Evolutionary conservation across 1,140 invertebrate species (phyloP).

Genomic region (Drosophila jambulina): DNA sequence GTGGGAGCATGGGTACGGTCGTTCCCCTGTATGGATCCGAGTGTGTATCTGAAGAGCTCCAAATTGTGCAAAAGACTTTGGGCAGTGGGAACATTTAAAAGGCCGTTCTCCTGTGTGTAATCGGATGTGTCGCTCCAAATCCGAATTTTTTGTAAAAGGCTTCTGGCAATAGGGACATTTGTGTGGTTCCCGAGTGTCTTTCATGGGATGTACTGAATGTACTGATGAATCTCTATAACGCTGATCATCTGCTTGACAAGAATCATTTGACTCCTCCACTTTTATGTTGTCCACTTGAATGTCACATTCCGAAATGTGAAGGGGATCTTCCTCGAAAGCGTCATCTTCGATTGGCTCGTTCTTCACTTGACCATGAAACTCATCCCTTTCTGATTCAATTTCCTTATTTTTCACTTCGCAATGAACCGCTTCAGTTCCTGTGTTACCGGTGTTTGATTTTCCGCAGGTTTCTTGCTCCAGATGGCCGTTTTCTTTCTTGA

Average conservation of each 20-base stretch:
- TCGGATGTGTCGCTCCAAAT: background rate
- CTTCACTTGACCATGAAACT: background rate
- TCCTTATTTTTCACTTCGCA: background rate
- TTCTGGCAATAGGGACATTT: background rate
- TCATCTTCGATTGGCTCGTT: slow-evolving; percentile 5
- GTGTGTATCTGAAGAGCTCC: background rate
- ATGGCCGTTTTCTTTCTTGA: background rate
- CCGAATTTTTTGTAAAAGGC: background rate
- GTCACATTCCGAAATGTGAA: background rate
- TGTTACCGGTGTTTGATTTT: background rate
- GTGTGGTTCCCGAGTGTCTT: background rate
- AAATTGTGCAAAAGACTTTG: background rate
- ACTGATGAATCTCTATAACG: no score
- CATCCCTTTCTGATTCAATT: background rate
- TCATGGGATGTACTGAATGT: no score
- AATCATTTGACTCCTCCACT: background rate
- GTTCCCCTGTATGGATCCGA: background rate
- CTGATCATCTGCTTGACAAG: background rate
- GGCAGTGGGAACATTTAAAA: background rate
- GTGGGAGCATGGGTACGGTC: background rate
- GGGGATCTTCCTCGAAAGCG: background rate
- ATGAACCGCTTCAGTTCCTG: background rate
- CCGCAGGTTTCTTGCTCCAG: background rate
- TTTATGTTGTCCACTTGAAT: background rate
- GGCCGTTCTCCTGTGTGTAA: slow-evolving; percentile 1